These are phyloP conservation scores for Sparidentex hasta DNA, from an alignment of 2,797 vertebrate genomes.

Conservation along the genomic window DNA sequence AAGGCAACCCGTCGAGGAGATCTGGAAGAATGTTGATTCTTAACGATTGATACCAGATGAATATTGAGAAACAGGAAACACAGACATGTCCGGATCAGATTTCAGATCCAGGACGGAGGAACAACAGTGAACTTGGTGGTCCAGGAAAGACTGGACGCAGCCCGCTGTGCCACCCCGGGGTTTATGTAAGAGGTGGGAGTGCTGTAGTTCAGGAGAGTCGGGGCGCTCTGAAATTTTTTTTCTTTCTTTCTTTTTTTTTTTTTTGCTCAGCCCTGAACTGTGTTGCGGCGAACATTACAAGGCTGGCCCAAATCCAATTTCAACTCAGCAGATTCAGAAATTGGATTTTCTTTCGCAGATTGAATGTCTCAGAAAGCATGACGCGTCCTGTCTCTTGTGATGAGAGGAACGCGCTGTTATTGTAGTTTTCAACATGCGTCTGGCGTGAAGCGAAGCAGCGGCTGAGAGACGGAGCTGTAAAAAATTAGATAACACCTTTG, in stretches of 20 bases:
- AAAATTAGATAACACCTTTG: slow-evolving; percentile 26
- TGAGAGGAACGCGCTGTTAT: slow-evolving; percentile 21
- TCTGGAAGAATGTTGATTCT: neutral
- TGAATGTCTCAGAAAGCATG: slow-evolving; percentile 19
- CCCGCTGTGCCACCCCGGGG: slow-evolving; percentile 13
- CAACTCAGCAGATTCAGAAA: slow-evolving; percentile 56
- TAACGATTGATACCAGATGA: neutral
- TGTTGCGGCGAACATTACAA: slow-evolving; percentile 9
- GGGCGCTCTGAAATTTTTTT: slow-evolving; percentile 22
- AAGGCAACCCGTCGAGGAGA: neutral
- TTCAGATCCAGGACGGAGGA: slow-evolving; percentile 13
- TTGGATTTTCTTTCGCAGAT: slow-evolving; percentile 53
- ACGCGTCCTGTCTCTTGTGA: neutral
- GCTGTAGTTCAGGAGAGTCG: slow-evolving; percentile 27
- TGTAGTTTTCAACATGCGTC: slow-evolving; percentile 10
- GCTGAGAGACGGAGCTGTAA: neutral
- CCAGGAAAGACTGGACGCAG: slow-evolving; percentile 10
- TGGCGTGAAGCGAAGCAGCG: neutral
- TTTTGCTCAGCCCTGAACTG: slow-evolving; percentile 27
- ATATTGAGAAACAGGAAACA: neutral
- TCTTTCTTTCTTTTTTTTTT: slow-evolving; percentile 4
- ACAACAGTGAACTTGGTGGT: neutral
- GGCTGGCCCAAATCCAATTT: slow-evolving; percentile 42
- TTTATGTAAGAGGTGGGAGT: neutral
- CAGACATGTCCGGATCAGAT: slow-evolving; percentile 4